Evolutionary conservation across 2,113 vertebrate species (phyloP).

Genomic region (Sphaerodactylus townsendi): DNA sequence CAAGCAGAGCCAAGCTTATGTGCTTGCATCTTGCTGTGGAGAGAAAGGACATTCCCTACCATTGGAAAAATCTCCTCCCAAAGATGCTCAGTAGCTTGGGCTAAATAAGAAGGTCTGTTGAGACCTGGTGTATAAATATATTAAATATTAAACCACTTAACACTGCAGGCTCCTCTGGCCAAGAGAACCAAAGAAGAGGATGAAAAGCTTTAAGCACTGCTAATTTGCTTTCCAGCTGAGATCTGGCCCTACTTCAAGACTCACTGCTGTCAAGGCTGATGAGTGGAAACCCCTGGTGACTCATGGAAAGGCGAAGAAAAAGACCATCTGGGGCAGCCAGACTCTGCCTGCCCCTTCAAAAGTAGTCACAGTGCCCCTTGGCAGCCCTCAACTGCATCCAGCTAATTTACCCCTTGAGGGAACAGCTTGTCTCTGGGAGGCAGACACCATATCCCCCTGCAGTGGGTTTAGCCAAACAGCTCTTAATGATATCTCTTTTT

Average conservation of each 20-base stretch:
- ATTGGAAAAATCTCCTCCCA: conserved; percentile 38
- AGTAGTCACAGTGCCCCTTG: conserved; percentile 18
- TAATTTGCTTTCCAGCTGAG: conserved; percentile 68
- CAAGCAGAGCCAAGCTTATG: conserved; percentile 54
- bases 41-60: conserved; percentile 35
- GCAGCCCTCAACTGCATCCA: conserved; percentile 15
- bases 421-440: conserved; percentile 25
- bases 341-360: conserved; percentile 21
- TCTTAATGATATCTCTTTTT: conserved; percentile 50
- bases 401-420: conserved; percentile 37
- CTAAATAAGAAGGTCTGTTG: conserved; percentile 61
- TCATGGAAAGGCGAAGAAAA: not conserved
- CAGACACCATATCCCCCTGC: not conserved
- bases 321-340: not conserved
- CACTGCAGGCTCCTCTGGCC: conserved; percentile 57
- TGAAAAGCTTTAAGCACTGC: conserved; percentile 55
- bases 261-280: conserved; percentile 55
- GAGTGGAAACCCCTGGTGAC: conserved; percentile 57
- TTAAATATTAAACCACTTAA: conserved; percentile 69
- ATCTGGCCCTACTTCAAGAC: conserved; percentile 53
- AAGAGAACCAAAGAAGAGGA: conserved; percentile 48
- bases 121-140: conserved; percentile 61
- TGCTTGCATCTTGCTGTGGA: conserved; percentile 39
- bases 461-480: conserved; percentile 29
- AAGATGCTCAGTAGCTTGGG: conserved; percentile 54